Base-by-base conservation (phyloP, 2,797 vertebrate genomes). In the Atherinosoma microstoma region DNA sequence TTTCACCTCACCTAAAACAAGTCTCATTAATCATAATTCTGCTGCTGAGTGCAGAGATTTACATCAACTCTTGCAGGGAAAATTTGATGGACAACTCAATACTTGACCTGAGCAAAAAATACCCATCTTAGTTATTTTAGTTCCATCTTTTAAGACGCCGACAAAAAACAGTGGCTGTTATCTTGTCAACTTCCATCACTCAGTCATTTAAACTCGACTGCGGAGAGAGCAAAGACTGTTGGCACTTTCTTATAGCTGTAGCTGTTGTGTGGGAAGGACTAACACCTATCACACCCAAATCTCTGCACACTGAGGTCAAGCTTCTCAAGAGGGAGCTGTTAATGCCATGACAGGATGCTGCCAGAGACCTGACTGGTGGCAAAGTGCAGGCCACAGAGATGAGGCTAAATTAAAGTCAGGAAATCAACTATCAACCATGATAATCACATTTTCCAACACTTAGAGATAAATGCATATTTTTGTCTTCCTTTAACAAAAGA, bases 131-230 rank as follows among this genome's bases (percentile, higher is more conserved):
- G 58, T 49, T 30, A 56, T 36, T 58, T 70, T 45, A 32, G 32
- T 68, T 70, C 27, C 2, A 51, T 15, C 57, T 3, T 35, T 58
- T 20, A 64, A 53, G 24, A 78, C 40, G 54, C 42, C 45, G 47
- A 34, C 22, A 54, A 64, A 71, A 47, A 70, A 18, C n/a, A 60
- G 24, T 24, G 36, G 36, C 57, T 58, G 35, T 58, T 51, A 42
- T 63, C 47, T 35, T 72, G 70, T 71, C 77, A 70, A 63, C 54
- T 36, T 79, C 18, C 45, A 63, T 78, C 58, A 75, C 9, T 57
- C 18, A 54, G 53, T 69, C 53, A 73, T 68, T 56, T 30, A 18
- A 53, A 64, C 49, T 45, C 5, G 18, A 62, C 32, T 12, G 0
- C 59, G 47, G 35, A 40, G n/a, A 59, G n/a, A 36, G 3, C 6